Evolutionary conservation across 2,888 invertebrate species (phyloP).

Genomic region (Mesochorus sp.): DNA sequence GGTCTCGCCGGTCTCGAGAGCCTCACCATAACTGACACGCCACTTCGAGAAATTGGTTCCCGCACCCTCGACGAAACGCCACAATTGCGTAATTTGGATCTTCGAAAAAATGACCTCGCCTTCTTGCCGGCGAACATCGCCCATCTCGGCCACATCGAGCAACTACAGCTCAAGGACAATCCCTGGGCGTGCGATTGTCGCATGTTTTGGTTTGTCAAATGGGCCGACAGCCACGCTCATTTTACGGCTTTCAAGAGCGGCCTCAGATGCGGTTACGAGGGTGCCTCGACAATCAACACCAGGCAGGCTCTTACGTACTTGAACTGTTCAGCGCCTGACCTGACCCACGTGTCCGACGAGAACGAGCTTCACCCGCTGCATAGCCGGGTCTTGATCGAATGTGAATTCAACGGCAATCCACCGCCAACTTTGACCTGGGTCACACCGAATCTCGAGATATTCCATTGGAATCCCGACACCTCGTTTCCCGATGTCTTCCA

Average conservation of each 20-base stretch:
- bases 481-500: conserved; percentile 86
- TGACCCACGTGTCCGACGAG: conserved; percentile 85
- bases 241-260: conserved; percentile 83
- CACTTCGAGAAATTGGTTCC: conserved; percentile 74
- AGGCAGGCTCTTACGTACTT: conserved; percentile 87
- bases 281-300: conserved; percentile 85
- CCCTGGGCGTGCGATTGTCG: conserved; percentile 94
- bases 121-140: conserved; percentile 88
- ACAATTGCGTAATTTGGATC: conserved; percentile 78
- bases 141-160: conserved; percentile 85
- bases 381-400: conserved; percentile 85
- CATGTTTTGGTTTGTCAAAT: conserved; percentile 89
- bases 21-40: conserved; percentile 85
- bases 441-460: conserved; percentile 88
- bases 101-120: conserved; percentile 86
- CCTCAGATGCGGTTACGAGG: conserved; percentile 84
- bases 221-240: conserved; percentile 84
- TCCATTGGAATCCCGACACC: conserved; percentile 91
- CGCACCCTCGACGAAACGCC: conserved; percentile 74
- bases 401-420: conserved; percentile 90
- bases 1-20: conserved; percentile 86
- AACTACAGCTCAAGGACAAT: conserved; percentile 88
- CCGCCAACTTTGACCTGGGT: conserved; percentile 93
- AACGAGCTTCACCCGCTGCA: conserved; percentile 83
- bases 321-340: conserved; percentile 87